Percentiles rank a stretch among this genome's conserved stretches.
Evolutionary conservation across 1,140 invertebrate genomes (phyloP).

Genomic region (Chironomus striatipennis): DNA sequence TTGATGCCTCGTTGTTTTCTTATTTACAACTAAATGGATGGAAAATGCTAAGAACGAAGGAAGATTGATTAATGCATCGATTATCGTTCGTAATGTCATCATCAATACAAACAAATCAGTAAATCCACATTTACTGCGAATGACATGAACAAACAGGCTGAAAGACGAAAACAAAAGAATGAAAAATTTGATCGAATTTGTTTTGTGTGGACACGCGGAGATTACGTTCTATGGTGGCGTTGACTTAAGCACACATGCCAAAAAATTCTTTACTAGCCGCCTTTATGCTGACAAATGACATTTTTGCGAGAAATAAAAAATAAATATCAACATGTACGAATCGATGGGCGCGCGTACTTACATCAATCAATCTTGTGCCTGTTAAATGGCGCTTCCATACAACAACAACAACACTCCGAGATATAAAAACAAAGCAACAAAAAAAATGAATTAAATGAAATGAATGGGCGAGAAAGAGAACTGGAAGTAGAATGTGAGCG

Average conservation of each 20-base stretch:
- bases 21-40: too few relatives aligned
- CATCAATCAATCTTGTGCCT: constrained; percentile 18
- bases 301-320: background rate
- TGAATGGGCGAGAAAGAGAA: background rate
- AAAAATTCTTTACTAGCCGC: background rate
- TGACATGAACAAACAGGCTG: background rate
- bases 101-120: too few relatives aligned
- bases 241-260: too few relatives aligned
- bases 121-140: too few relatives aligned
- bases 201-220: constrained; percentile 5
- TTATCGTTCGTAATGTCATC: background rate
- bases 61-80: constrained; percentile 9
- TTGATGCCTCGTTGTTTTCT: too few relatives aligned
- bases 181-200: constrained; percentile 9
- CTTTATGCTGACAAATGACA: background rate
- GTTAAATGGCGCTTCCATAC: background rate
- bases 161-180: background rate
- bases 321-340: constrained; percentile 13
- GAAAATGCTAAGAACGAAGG: background rate
- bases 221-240: background rate
- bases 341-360: constrained; percentile 2
- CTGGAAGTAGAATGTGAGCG: background rate
- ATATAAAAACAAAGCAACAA: background rate
- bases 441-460: background rate
- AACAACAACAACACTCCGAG: constrained; percentile 1